Evolutionary conservation across 2,113 vertebrate genomes (phyloP).

Genomic region (Zosterops lateralis): DNA sequence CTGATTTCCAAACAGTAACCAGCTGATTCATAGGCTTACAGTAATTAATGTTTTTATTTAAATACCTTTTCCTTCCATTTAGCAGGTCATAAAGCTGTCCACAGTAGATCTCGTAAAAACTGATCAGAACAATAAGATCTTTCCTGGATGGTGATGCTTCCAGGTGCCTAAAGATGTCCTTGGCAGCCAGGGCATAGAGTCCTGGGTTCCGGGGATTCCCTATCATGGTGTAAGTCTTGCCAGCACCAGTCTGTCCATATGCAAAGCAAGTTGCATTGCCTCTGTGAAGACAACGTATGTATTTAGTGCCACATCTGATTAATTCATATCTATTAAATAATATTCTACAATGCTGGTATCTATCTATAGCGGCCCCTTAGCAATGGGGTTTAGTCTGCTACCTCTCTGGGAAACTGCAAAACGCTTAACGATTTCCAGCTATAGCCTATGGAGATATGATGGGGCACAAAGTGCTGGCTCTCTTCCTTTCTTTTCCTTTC

Average conservation of each 20-base stretch:
- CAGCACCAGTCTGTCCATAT: conserved; percentile 91
- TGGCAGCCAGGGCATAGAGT: conserved; percentile 85
- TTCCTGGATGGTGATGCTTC: conserved; percentile 61
- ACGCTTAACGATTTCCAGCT: neutral
- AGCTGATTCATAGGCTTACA: neutral
- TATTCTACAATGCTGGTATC: neutral
- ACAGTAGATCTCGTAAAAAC: conserved; percentile 95
- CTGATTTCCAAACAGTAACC: neutral
- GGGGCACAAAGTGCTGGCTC: neutral
- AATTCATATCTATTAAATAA: neutral
- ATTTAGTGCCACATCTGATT: neutral
- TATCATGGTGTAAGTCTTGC: conserved; percentile 94
- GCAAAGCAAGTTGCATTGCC: conserved; percentile 91
- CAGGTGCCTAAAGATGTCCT: conserved; percentile 85
- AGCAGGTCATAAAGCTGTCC: conserved; percentile 91
- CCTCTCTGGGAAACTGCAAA: neutral
- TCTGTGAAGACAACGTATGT: conserved; percentile 62
- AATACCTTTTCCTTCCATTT: conserved; percentile 86
- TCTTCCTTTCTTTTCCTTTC: neutral
- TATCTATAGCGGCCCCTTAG: neutral
- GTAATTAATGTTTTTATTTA: neutral
- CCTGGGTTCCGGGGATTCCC: conserved; percentile 80
- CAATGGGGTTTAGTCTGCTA: neutral
- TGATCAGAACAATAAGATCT: conserved; percentile 80
- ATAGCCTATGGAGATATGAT: neutral